These are phyloP conservation scores for Scaeva pyrastri DNA, from an alignment of 2,888 invertebrate species.

Conservation along the genomic window DNA sequence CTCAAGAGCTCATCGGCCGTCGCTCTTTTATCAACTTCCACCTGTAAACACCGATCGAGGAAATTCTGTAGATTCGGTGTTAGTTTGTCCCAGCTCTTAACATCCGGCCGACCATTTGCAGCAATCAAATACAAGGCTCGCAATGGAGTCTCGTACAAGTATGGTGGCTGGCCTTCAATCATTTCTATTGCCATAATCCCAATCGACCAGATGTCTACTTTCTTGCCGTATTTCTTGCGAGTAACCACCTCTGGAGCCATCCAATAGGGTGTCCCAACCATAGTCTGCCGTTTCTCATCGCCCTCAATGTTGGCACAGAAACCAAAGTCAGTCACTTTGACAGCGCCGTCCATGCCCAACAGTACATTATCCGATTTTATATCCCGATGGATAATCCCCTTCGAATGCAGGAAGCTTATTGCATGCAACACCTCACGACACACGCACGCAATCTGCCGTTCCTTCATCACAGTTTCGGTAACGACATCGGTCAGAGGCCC, in stretches of 20 bases:
- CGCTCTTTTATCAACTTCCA: slow-evolving; percentile 94
- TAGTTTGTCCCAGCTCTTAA: slow-evolving; percentile 92
- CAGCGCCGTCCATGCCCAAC: slow-evolving; percentile 95
- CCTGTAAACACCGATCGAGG: slow-evolving; percentile 94
- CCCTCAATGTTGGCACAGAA: slow-evolving; percentile 98
- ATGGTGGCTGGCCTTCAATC: slow-evolving; percentile 99
- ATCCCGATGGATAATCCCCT: slow-evolving; percentile 96
- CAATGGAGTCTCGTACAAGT: slow-evolving; percentile 96
- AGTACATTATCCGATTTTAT: slow-evolving; percentile 99
- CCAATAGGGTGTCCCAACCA: slow-evolving; percentile 99
- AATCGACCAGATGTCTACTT: slow-evolving; percentile 96
- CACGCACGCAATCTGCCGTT: slow-evolving; percentile 98
- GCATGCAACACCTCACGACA: slow-evolving; percentile 95
- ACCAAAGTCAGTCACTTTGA: slow-evolving; percentile 98
- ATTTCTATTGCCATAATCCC: slow-evolving; percentile 98
- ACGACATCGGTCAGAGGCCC: slow-evolving; percentile 99
- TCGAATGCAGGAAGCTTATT: slow-evolving; percentile 93
- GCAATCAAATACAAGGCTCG: slow-evolving; percentile 97
- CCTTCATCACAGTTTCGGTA: slow-evolving; percentile 98
- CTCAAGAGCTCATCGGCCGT: slow-evolving; percentile 94
- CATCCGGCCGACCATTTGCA: slow-evolving; percentile 96
- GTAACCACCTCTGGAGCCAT: slow-evolving; percentile 98
- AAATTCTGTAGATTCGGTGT: slow-evolving; percentile 92
- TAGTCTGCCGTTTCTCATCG: slow-evolving; percentile 97
- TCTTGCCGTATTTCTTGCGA: slow-evolving; percentile 96